Base-by-base conservation (phyloP, 2,113 vertebrate species). In the Colius striatus region DNA sequence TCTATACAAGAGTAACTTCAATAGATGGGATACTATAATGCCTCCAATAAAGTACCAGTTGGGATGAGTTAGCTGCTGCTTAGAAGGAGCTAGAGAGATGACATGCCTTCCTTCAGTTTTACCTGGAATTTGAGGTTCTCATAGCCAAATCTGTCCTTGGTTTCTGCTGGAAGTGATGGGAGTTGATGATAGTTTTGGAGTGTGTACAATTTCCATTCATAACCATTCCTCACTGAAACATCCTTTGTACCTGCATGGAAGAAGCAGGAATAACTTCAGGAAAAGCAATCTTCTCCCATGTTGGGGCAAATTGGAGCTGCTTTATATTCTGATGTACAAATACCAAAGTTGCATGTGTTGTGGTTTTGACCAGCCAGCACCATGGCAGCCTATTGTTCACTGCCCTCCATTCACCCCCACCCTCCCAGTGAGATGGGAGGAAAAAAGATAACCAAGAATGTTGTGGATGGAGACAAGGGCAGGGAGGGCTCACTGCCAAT, bases 141-240 rank as follows among this genome's bases (percentile, higher is more conserved):
- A 1, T 48, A 55, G 48, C 32, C 66, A 78, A 90, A 80, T 5
- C 34, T 34, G 12, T 23, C 50, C 68, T 32, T 23, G 51, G 29
- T 9, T 77, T 66, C 41, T 19, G 8, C 47, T 65, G 41, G 50
- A 83, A 29, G 13, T 63, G 5, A 1, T 5, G 1, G 17, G 12
- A 61, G 29, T 12, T 53, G 50, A 34, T 57, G 34, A 11, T 11
- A 11, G 19, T 25, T 81, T 73, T 4, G 2, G 30, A 55, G 12
- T 20, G 45, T 27, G 11, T 6, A n/a, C 0, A 0, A 38, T 34
- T 84, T 79, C 27, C 16, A 70, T 5, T 13, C 13, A 2, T 43
- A n/a, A 9, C 25, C 76, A 47, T 5, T 27, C 10, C 27, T 26
- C 29, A 30, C 12, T 23, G 27, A 26, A 87, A 29, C 13, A 65